Evolutionary conservation across 2,888 invertebrate species (phyloP), one percentile per base, ranked within the genome.

Genomic region (Chalcosyrphus nemorum): DNA sequence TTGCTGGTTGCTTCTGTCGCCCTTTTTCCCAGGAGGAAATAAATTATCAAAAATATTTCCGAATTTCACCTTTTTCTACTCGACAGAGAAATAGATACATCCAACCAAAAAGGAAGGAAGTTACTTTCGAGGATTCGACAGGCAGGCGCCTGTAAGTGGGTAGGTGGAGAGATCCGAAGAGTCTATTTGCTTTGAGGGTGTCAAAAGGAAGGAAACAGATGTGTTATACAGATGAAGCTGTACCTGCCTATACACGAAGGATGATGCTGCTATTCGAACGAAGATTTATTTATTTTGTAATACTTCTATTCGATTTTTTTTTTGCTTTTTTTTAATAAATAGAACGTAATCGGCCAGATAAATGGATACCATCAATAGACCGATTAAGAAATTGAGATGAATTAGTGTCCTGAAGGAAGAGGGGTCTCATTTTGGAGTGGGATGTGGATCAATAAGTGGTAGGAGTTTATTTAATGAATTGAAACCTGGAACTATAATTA

Each of bases 41-140:
- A 75, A 75, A 84, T 84, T 84, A 78, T 84, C 74, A 84, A 80
- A 84, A 84, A 80, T 80, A 84, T 84, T 80, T 80, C 74, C 74
- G 74, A 80, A 68, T 50, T 59, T 50, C 4, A 70, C 80, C 74
- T 80, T 70, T n/a, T 74, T 41, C 52, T n/a, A n/a, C 3, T 9
- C 27, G 11, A n/a, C n/a, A 6, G 9, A 27, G 52, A 24, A 71
- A 68, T 21, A 7, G 35, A 80, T 68, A 74, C 29, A 24, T 24
- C 17, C 13, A 9, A n/a, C n/a, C n/a, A n/a, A n/a, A n/a, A n/a
- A 38, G 15, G 32, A 32, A 38, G 38, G 15, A 57, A 52, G 32
- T 50, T 24, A 13, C 32, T 17, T 38, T 63, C 43, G 59, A 59
- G 63, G 59, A 56, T 71, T 71, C 59, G 15, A n/a, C 15, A 27